These are phyloP conservation scores for Falcunculus frontatus DNA, from an alignment of 2,113 vertebrate genomes.

Conservation along the genomic window DNA sequence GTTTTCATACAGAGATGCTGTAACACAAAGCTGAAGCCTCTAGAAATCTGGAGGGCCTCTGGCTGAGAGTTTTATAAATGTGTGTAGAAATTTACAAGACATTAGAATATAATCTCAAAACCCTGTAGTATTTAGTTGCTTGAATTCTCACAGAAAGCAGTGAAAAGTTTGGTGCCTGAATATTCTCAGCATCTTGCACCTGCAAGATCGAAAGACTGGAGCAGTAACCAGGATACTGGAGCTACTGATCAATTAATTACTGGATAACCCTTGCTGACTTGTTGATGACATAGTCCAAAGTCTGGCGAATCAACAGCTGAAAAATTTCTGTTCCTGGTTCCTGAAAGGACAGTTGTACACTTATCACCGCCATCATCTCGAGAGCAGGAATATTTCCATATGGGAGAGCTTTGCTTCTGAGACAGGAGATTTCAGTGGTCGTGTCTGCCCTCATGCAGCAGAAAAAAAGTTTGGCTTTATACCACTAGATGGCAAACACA, in stretches of 20 bases:
- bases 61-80: not conserved
- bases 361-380: not conserved
- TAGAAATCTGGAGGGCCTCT: not conserved
- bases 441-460: rapidly evolving
- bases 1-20: not conserved
- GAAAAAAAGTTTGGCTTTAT: not conserved
- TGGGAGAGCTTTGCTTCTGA: not conserved
- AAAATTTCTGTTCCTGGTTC: not conserved
- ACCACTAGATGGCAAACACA: slow-evolving; percentile 57
- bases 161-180: not conserved
- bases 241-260: not conserved
- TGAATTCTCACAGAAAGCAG: not conserved
- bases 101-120: not conserved
- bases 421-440: not conserved
- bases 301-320: not conserved
- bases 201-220: not conserved
- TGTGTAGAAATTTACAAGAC: not conserved
- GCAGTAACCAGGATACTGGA: not conserved
- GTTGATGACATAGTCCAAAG: not conserved
- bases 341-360: not conserved
- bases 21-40: not conserved
- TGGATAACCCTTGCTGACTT: not conserved
- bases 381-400: not conserved
- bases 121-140: not conserved
- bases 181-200: not conserved